Base-by-base conservation (phyloP, 2,797 vertebrate genomes). In the Anniella stebbinsi region DNA sequence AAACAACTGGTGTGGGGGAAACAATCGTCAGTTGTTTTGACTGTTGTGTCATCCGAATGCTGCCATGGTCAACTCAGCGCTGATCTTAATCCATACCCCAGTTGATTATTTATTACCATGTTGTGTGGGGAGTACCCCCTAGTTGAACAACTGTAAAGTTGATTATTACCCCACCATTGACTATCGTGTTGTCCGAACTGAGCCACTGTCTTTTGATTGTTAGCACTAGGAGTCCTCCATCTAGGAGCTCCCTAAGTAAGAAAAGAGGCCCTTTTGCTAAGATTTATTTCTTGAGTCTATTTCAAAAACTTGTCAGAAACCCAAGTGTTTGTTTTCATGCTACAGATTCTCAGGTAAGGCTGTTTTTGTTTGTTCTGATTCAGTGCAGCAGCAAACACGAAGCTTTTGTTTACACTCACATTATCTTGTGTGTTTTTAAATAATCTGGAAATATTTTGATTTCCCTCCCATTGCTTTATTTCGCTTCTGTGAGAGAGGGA, bases 281-380 rank as follows among this genome's bases (percentile, higher is more conserved):
- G 72, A 60, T 76, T 69, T 28, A 38, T 77, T 87, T 77, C 80
- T 87, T 87, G 60, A 76, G 60, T 90, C 72, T 90, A 63, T 90
- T 87, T 87, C 80, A 57, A 87, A 87, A 87, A 95, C 93, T 96
- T 96, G 95, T 92, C 95, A 96, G 94, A 95, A 91, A 92, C 36
- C 66, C 41, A 2, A 87, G 84, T 33, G 1, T 95, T 96, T 96
- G 95, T 96, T 96, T 96, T 94, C 95, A 96, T 88, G 92, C 90
- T 91, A 87, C 91, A 90, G 60, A 92, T 94, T 95, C 94, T 91
- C 96, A 96, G 96, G 96, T 96, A 96, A 96, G 95, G 54, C 94
- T 94, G 93, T 94, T 76, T 86, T 36, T 95, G 88, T 95, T 96
- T 96, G 48, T 95, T 96, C 89, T 93, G 92, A 94, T 84, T 95